Conservation (phyloP, 2,888 invertebrate species). For the Temnothorax unifasciatus region DNA sequence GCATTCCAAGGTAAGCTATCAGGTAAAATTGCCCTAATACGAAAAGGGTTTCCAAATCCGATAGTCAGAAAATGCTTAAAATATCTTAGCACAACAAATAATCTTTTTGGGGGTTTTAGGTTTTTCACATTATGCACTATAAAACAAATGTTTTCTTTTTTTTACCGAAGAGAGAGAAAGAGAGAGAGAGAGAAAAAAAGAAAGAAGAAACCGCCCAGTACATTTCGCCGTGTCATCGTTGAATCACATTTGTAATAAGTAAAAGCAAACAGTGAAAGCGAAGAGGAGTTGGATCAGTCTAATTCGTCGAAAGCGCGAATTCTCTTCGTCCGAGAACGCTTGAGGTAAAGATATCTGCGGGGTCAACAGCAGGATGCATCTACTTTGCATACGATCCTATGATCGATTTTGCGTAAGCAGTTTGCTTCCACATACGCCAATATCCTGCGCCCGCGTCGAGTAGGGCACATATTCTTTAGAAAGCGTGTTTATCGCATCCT, state of each 20-base stretch:
- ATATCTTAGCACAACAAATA: constrained; percentile 69
- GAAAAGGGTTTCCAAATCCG: constrained; percentile 74
- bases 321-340: constrained; percentile 1
- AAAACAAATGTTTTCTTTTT: constrained; percentile 35
- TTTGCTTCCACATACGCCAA: constrained; percentile 28
- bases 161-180: background rate
- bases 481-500: constrained; percentile 47
- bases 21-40: constrained; percentile 70
- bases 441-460: constrained; percentile 34
- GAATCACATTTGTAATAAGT: constrained; percentile 16
- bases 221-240: constrained; percentile 2
- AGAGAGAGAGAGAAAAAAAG: too few species aligned
- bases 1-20: constrained; percentile 68
- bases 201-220: background rate
- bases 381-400: constrained; percentile 18
- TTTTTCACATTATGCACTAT: constrained; percentile 56
- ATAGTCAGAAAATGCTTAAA: constrained; percentile 47
- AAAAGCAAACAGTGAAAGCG: constrained; percentile 43
- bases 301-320: constrained; percentile 24
- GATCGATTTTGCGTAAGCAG: constrained; percentile 6
- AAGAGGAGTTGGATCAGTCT: background rate
- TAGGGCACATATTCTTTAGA: constrained; percentile 45
- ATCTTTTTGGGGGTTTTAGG: constrained; percentile 69
- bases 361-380: constrained; percentile 27
- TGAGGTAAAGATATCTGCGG: constrained; percentile 9